Base-by-base conservation (phyloP, 2,888 invertebrate species). In the Melikaiella ostensackeni region DNA sequence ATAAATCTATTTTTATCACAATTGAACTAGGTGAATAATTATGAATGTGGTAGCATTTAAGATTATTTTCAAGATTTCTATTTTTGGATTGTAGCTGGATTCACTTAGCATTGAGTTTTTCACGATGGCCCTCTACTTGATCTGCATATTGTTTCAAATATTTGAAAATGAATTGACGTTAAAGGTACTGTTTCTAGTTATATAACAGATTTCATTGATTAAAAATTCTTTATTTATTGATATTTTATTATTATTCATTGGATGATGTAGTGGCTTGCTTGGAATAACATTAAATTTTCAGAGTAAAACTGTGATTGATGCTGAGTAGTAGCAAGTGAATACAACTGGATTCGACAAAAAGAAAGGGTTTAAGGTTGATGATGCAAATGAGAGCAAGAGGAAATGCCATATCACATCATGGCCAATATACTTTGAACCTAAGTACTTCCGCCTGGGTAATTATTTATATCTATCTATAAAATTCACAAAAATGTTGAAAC, bases 131-230 rank as follows among this genome's bases (percentile, higher is more conserved):
- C 61, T 77, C 2, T 80, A 80, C 46, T 50, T 80, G 21, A 24
- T 24, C 0, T 80, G 78, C 21, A 74, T 78, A 64, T 24, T 78
- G 19, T 21, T 64, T n/a, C 76, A 81, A 78, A 55, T 79, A 21
- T 80, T 55, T 64, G 80, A 79, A 46, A 77, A 81, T 50, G 81
- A 81, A 73, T 63, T 79, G 19, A 76, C 75, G 19, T 1, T 78
- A 16, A 75, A 78, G 75, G 77, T 81, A 59, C 27, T 27, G 6
- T 16, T 59, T 27, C 1, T 7, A 59, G 2, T 16, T 27, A 27
- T 27, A 13, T 13, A 13, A 4, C 3, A 38, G 13, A 16, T 38
- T 11, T 38, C 2, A 4, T 13, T 4, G 0, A 13, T 13, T 16
- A 4, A 38, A 38, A 38, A 38, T 13, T 38, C 13, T 4, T 13